Evolutionary conservation across 2,113 vertebrate genomes (phyloP).

Genomic region (Lethenteron reissneri): DNA sequence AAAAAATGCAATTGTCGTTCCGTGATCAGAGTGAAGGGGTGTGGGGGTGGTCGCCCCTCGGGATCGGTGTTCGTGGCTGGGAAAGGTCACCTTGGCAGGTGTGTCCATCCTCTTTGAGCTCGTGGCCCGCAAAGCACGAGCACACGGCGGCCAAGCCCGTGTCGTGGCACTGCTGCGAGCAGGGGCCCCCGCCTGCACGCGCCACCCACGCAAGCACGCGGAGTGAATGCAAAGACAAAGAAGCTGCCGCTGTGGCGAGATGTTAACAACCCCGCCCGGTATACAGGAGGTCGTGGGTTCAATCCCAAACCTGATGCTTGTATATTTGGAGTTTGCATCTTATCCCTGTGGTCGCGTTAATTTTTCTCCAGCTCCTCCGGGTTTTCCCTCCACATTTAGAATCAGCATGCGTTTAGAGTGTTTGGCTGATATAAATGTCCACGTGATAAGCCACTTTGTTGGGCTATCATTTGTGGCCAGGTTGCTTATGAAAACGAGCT

Average conservation of each 20-base stretch:
- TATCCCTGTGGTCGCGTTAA: not conserved
- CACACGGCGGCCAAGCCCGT: conserved; percentile 25
- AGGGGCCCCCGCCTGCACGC: conserved; percentile 35
- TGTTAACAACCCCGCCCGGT: conserved; percentile 16
- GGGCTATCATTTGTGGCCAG: too few relatives aligned
- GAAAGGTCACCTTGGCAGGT: conserved; percentile 45
- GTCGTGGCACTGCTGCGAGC: conserved; percentile 36
- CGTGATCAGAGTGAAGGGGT: too few relatives aligned
- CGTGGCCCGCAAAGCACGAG: conserved; percentile 54
- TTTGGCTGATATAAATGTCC: too few relatives aligned
- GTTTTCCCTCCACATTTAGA: too few relatives aligned
- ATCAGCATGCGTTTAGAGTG: too few relatives aligned
- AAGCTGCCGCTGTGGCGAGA: conserved; percentile 12
- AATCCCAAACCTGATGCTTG: not conserved
- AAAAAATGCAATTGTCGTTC: not conserved
- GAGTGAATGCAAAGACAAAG: conserved; percentile 12
- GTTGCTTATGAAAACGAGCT: too few relatives aligned
- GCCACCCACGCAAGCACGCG: conserved; percentile 9
- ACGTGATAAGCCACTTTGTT: too few relatives aligned
- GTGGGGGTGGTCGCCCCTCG: not conserved
- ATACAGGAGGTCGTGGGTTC: conserved; percentile 12
- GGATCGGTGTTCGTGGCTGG: not conserved
- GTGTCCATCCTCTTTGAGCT: conserved; percentile 33
- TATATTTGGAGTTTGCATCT: not conserved
- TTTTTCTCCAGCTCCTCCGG: too few relatives aligned